These are phyloP conservation scores for Eulithis prunata DNA, from an alignment of 2,888 invertebrate genomes.

Conservation along the genomic window DNA sequence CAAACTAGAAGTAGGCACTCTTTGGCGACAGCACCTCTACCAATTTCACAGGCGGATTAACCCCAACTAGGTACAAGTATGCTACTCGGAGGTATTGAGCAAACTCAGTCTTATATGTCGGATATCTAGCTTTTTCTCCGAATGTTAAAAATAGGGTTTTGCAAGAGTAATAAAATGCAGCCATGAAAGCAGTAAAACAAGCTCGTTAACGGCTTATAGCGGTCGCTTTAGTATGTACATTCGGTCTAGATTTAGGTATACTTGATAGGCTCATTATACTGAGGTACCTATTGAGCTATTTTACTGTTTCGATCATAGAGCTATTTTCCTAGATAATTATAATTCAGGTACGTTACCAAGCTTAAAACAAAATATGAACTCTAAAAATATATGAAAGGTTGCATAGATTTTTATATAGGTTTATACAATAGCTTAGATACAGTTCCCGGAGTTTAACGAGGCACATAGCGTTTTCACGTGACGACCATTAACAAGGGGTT, in stretches of 20 bases:
- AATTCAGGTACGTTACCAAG: too few relatives aligned
- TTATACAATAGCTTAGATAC: background rate
- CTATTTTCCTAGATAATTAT: too few relatives aligned
- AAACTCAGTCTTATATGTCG: too few relatives aligned
- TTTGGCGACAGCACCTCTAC: slow-evolving; percentile 54
- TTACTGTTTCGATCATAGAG: too few relatives aligned
- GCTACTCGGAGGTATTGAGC: slow-evolving; percentile 21
- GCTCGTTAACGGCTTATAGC: slow-evolving; percentile 51
- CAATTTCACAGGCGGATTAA: slow-evolving; percentile 39
- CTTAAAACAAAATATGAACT: too few relatives aligned
- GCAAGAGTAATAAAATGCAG: background rate
- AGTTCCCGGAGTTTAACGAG: background rate
- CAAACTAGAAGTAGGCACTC: slow-evolving; percentile 53
- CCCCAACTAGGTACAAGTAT: slow-evolving; percentile 9
- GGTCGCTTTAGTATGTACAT: slow-evolving; percentile 58
- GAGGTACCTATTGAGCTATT: too few relatives aligned
- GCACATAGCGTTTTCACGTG: background rate
- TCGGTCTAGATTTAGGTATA: slow-evolving; percentile 53
- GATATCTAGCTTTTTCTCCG: too few relatives aligned
- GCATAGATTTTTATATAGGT: too few relatives aligned
- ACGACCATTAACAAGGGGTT: slow-evolving; percentile 1
- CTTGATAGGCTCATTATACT: too few relatives aligned
- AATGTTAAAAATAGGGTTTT: background rate
- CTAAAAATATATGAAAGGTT: too few relatives aligned
- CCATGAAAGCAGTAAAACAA: slow-evolving; percentile 45